Conservation (phyloP, 1,140 invertebrate species). For the Drosophila jambulina region DNA sequence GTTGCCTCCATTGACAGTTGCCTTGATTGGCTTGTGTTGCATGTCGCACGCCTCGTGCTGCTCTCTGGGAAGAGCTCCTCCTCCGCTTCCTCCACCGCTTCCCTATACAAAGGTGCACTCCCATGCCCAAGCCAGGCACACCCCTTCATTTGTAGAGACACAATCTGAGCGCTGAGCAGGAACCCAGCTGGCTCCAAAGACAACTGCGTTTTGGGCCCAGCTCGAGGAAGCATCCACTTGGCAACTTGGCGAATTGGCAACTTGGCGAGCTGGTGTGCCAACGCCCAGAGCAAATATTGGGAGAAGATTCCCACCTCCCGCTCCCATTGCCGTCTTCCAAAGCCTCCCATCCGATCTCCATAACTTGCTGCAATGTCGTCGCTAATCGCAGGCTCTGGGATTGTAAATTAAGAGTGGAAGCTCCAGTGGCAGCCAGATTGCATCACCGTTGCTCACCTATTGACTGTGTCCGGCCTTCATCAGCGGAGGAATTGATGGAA, state of each 20-base stretch:
- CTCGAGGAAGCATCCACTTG: constrained; percentile 33
- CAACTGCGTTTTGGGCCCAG: constrained; percentile 65
- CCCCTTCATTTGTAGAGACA: constrained; percentile 45
- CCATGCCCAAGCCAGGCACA: constrained; percentile 43
- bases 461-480: constrained; percentile 54
- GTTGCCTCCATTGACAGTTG: constrained; percentile 74
- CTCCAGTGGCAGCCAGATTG: constrained; percentile 48
- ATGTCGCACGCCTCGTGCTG: constrained; percentile 61
- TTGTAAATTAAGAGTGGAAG: constrained; percentile 58
- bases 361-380: constrained; percentile 60
- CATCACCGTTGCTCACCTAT: constrained; percentile 61
- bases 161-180: constrained; percentile 15
- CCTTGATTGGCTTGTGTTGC: constrained; percentile 75
- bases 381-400: constrained; percentile 63
- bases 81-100: constrained; percentile 1
- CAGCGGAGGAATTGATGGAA: constrained; percentile 24
- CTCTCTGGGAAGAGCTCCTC: constrained; percentile 15
- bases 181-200: constrained; percentile 44
- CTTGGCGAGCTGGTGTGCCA: constrained; percentile 44
- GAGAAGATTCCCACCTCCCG: constrained; percentile 4
- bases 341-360: constrained; percentile 35
- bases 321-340: constrained; percentile 12
- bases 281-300: constrained; percentile 71
- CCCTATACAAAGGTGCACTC: background rate
- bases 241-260: constrained; percentile 26